A percentile compares a stretch with the other conserved stretches of the same genome.
Evolutionary conservation across 2,888 invertebrate genomes (phyloP).

Genomic region (Bimastos eiseni): DNA sequence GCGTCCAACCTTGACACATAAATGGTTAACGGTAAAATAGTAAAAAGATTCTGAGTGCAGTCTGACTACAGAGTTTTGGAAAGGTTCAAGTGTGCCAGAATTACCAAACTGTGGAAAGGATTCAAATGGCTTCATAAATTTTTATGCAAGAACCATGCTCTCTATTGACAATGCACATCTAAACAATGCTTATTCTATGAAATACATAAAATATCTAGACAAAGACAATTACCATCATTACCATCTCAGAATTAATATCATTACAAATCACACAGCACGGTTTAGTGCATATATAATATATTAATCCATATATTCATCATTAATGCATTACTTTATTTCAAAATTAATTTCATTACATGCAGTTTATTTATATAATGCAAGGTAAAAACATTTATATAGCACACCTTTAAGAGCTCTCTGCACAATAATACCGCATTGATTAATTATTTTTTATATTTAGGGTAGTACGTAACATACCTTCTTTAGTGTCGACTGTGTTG

Average conservation of each 20-base stretch:
- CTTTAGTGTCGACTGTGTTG: constrained; percentile 91
- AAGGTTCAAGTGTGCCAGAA: too few species aligned
- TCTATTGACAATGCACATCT: not conserved
- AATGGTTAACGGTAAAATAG: not conserved
- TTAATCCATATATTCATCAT: not conserved
- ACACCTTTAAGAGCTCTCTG: too few species aligned
- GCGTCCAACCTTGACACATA: constrained; percentile 77
- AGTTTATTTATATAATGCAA: constrained; percentile 8
- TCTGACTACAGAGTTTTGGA: not conserved
- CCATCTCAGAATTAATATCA: not conserved
- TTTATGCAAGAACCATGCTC: not conserved
- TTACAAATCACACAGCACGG: not conserved
- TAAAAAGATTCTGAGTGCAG: not conserved
- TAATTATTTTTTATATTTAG: not conserved
- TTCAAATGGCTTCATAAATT: not conserved
- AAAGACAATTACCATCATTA: too few species aligned
- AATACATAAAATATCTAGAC: not conserved
- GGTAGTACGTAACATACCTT: constrained; percentile 65
- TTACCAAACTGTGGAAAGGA: too few species aligned
- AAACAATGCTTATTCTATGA: too few species aligned
- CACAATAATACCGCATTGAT: not conserved
- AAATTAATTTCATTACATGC: not conserved
- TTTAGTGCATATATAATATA: not conserved
- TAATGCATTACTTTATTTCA: not conserved
- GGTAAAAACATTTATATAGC: too few species aligned